Evolutionary conservation across 2,888 invertebrate genomes (phyloP).

Genomic region (Thymelicus lineola): DNA sequence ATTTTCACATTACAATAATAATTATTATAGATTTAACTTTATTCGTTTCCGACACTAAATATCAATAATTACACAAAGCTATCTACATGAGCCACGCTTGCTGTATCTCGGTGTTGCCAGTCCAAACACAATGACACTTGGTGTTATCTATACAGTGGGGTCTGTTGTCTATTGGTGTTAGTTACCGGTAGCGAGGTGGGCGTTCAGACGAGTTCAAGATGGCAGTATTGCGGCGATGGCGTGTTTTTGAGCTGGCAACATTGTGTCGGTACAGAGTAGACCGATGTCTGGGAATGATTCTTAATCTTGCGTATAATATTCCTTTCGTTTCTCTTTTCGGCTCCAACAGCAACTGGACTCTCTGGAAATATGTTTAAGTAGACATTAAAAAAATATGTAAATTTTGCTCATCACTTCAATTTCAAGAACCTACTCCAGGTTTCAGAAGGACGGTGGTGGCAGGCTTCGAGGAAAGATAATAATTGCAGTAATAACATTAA

Average conservation of each 20-base stretch:
- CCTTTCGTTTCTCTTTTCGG: constrained; percentile 66
- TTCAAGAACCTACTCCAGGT: too few relatives aligned
- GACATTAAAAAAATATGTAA: too few relatives aligned
- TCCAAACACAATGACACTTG: constrained; percentile 25
- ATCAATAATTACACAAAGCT: constrained; percentile 84
- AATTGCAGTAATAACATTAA: too few relatives aligned
- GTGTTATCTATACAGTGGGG: too few relatives aligned
- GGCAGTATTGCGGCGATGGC: constrained; percentile 44
- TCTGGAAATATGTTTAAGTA: constrained; percentile 52
- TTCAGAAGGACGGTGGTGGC: too few relatives aligned
- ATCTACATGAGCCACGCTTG: constrained; percentile 82
- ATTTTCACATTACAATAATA: constrained; percentile 58
- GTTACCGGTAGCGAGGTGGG: not conserved
- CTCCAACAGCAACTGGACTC: constrained; percentile 72
- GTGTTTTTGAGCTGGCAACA: constrained; percentile 63
- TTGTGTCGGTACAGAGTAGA: constrained; percentile 61
- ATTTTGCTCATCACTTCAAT: too few relatives aligned
- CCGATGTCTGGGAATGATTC: constrained; percentile 80
- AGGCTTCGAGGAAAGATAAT: too few relatives aligned
- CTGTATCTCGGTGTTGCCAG: constrained; percentile 56
- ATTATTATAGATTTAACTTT: constrained; percentile 59
- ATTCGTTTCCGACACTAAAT: constrained; percentile 79
- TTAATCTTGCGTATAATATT: constrained; percentile 72
- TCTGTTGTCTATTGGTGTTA: not conserved
- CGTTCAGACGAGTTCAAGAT: constrained; percentile 7